These are phyloP conservation scores for Antitype chi DNA, from an alignment of 2,888 invertebrate genomes.

Conservation along the genomic window DNA sequence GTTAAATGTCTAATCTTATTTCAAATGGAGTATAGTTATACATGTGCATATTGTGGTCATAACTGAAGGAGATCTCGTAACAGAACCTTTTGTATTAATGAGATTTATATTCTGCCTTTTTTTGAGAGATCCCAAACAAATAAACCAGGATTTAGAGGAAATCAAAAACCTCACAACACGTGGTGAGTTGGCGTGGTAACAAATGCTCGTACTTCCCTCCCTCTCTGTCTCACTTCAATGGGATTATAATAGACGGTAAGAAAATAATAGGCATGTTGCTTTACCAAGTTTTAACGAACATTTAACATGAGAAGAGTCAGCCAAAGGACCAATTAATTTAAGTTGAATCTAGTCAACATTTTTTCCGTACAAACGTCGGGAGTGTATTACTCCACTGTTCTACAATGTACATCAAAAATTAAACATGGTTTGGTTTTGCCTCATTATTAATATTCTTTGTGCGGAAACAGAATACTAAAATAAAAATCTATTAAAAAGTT, in stretches of 20 bases:
- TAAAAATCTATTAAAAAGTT: no score
- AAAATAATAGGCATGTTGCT: constrained; percentile 17
- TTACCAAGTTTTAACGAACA: constrained; percentile 39
- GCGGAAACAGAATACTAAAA: no score
- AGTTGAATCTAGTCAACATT: no score
- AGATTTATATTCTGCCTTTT: background rate
- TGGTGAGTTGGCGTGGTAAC: background rate
- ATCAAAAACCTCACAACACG: background rate
- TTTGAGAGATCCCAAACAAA: background rate
- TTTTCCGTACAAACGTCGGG: no score
- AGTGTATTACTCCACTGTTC: no score
- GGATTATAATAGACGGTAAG: constrained; percentile 5
- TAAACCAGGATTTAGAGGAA: background rate
- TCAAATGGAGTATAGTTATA: no score
- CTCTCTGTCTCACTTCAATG: background rate
- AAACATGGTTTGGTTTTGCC: no score
- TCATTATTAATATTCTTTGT: no score
- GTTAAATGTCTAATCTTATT: no score
- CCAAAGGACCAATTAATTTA: constrained; percentile 20
- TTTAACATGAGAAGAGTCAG: constrained; percentile 26
- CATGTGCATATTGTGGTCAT: background rate
- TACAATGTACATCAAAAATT: no score
- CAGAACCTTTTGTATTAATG: background rate
- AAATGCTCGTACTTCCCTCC: background rate
- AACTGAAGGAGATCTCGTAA: background rate